These are phyloP conservation scores for Tyrannus savana DNA, from an alignment of 2,113 vertebrate species.

Conservation along the genomic window DNA sequence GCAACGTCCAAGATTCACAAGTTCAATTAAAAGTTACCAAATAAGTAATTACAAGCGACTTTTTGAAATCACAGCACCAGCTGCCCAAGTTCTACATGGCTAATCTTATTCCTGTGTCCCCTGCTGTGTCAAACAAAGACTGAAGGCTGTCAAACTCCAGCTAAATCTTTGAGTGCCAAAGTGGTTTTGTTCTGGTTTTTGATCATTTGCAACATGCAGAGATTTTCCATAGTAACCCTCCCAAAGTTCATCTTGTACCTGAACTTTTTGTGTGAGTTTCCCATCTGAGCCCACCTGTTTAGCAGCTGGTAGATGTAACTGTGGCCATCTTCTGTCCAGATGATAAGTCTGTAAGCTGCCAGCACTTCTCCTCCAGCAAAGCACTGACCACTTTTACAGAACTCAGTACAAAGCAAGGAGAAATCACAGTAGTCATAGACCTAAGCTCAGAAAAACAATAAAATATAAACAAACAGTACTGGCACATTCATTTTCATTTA, in stretches of 20 bases:
- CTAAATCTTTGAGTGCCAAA: conserved; percentile 78
- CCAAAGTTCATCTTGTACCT: conserved; percentile 81
- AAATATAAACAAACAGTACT: neutral
- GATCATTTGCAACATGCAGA: conserved; percentile 77
- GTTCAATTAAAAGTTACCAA: conserved; percentile 66
- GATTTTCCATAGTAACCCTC: conserved; percentile 80
- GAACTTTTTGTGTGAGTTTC: conserved; percentile 70
- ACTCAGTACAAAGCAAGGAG: conserved; percentile 77
- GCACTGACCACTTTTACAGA: conserved; percentile 49
- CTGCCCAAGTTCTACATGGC: conserved; percentile 81
- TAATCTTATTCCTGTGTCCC: conserved; percentile 78
- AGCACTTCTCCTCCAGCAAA: conserved; percentile 82
- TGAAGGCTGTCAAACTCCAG: conserved; percentile 68
- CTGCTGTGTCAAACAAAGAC: conserved; percentile 80
- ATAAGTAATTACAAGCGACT: conserved; percentile 76
- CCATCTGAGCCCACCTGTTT: conserved; percentile 84
- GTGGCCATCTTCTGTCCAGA: conserved; percentile 81
- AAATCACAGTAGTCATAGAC: conserved; percentile 85
- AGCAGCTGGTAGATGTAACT: conserved; percentile 87
- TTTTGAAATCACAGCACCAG: conserved; percentile 78
- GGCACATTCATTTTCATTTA: neutral
- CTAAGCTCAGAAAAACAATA: conserved; percentile 44
- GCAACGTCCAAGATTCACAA: conserved; percentile 47
- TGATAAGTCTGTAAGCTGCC: conserved; percentile 77
- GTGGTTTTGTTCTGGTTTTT: conserved; percentile 82